These are phyloP conservation scores for Mactromeris polynyma DNA, from an alignment of 2,888 invertebrate species.

Conservation along the genomic window DNA sequence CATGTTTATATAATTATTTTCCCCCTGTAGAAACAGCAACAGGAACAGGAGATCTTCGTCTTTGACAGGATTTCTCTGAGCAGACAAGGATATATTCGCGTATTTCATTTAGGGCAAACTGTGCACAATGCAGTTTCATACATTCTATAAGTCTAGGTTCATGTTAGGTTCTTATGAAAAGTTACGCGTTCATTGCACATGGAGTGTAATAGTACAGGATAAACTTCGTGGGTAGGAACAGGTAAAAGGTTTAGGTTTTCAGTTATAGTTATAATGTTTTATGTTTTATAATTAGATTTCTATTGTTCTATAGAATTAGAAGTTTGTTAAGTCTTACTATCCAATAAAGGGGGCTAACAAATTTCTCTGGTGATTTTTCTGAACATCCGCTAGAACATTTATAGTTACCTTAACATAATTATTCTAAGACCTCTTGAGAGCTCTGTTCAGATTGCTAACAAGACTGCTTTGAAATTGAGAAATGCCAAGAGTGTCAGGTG, in stretches of 20 bases:
- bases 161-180: conserved; percentile 62
- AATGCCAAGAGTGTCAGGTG: too few relatives aligned
- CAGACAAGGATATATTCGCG: conserved; percentile 56
- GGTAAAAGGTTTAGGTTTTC: conserved; percentile 54
- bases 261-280: conserved; percentile 20
- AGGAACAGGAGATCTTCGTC: conserved; percentile 42
- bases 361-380: not conserved
- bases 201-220: conserved; percentile 29
- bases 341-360: not conserved
- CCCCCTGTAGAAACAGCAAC: conserved; percentile 36
- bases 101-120: conserved; percentile 73
- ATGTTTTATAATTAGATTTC: not conserved
- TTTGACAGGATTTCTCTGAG: conserved; percentile 38
- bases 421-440: not conserved
- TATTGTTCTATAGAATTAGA: not conserved
- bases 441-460: not conserved
- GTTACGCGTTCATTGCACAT: conserved; percentile 35
- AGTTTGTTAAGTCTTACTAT: not conserved
- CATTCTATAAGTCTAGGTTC: conserved; percentile 76
- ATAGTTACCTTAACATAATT: not conserved
- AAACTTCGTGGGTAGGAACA: conserved; percentile 46
- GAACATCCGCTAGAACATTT: not conserved
- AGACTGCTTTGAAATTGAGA: not conserved
- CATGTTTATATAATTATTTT: conserved; percentile 35
- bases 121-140: conserved; percentile 85